Evolutionary conservation across 2,797 vertebrate species (phyloP).

Genomic region (Garrulus glandarius): DNA sequence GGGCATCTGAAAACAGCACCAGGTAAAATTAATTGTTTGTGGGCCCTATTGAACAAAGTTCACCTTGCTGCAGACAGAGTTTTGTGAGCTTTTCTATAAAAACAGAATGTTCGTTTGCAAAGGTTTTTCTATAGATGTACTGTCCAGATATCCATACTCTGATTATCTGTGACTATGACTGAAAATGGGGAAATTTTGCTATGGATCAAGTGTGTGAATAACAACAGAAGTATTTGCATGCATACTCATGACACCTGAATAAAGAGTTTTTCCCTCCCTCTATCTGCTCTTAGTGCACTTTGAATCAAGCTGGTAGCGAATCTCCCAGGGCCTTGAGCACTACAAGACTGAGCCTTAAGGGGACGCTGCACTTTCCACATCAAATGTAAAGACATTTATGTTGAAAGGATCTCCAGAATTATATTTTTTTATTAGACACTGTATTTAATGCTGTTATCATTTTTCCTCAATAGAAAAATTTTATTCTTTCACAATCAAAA

Average conservation of each 20-base stretch:
- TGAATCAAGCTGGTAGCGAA: not conserved
- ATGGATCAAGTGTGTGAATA: not conserved
- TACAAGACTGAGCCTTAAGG: not conserved
- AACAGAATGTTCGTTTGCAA: not conserved
- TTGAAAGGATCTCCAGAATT: not conserved
- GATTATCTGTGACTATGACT: not conserved
- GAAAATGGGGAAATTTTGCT: not conserved
- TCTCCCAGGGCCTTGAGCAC: not conserved
- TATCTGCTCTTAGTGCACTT: not conserved
- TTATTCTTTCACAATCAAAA: slow-evolving; percentile 4
- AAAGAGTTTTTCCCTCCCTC: not conserved
- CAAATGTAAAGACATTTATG: not conserved
- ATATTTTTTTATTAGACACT: not conserved
- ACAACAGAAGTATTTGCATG: not conserved
- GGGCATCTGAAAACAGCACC: not conserved
- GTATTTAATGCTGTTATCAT: slow-evolving; percentile 10
- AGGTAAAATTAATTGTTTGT: not conserved
- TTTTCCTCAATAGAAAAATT: slow-evolving; percentile 12
- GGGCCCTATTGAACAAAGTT: not conserved
- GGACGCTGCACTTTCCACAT: not conserved
- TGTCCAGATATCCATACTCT: not conserved
- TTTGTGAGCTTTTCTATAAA: not conserved
- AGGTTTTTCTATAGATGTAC: not conserved
- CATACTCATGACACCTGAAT: not conserved
- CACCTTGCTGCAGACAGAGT: not conserved